Conservation (phyloP, 2,113 vertebrate species). For the Pogonocichla stellata region DNA sequence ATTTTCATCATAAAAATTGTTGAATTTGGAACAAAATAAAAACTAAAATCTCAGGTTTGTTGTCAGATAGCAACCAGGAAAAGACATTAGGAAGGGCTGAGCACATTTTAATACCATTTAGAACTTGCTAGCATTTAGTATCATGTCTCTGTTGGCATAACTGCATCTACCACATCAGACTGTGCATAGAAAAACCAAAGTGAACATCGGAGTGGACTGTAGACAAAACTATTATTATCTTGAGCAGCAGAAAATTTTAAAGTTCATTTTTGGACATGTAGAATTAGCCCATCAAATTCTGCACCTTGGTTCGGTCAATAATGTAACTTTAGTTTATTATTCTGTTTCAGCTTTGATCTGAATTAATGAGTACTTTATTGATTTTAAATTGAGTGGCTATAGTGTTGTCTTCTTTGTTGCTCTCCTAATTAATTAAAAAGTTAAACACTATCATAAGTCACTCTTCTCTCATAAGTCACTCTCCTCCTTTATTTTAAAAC, state of each 20-base stretch:
- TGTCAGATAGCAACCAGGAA: neutral
- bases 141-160: neutral
- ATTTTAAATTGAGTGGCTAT: slow-evolving; percentile 44
- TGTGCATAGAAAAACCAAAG: neutral
- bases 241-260: neutral
- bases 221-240: neutral
- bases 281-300: slow-evolving; percentile 31
- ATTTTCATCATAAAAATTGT: neutral
- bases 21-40: neutral
- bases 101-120: neutral
- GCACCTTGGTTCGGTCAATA: slow-evolving; percentile 1
- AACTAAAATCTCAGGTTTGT: neutral
- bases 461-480: neutral
- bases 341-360: slow-evolving; percentile 46
- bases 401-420: slow-evolving; percentile 14
- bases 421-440: slow-evolving; percentile 49
- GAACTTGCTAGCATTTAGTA: neutral
- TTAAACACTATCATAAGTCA: slow-evolving; percentile 26
- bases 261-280: neutral
- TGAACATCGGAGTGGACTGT: neutral
- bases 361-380: slow-evolving; percentile 48
- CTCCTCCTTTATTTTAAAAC: neutral
- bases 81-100: neutral
- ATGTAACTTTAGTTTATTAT: slow-evolving; percentile 15
- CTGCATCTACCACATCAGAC: neutral